Percentiles rank a stretch among this genome's conserved stretches.
Conservation (phyloP, 2,113 vertebrate genomes). For the Smithornis capensis region DNA sequence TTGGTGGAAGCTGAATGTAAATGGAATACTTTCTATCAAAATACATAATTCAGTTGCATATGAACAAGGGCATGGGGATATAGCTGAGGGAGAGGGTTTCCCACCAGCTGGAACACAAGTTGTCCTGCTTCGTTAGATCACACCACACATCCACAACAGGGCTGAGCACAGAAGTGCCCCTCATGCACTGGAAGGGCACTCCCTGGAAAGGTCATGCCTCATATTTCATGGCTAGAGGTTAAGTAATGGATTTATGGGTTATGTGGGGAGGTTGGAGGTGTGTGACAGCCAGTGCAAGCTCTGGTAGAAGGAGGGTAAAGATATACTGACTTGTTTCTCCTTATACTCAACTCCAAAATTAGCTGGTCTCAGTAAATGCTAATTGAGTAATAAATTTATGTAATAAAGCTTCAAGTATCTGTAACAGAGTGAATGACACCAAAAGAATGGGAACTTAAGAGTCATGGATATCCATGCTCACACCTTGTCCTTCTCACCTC, state of each 20-base stretch:
- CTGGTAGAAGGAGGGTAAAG: neutral
- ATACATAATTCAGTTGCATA: fast-evolving
- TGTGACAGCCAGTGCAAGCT: fast-evolving
- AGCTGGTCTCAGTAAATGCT: neutral
- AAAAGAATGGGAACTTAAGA: neutral
- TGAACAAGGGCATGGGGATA: fast-evolving
- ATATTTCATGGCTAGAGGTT: neutral
- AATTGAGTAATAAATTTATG: neutral
- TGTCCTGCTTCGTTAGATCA: neutral
- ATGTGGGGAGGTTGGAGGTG: neutral
- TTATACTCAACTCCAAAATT: neutral
- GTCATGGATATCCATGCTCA: neutral
- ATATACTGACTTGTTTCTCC: neutral
- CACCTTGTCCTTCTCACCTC: fast-evolving
- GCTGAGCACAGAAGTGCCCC: neutral
- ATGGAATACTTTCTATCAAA: fast-evolving
- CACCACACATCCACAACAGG: fast-evolving
- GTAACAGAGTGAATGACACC: neutral
- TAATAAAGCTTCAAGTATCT: neutral
- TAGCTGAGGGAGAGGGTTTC: neutral
- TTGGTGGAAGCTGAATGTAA: neutral
- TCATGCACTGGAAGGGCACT: neutral
- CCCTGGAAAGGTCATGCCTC: neutral
- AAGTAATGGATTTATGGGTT: fast-evolving
- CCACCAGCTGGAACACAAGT: neutral